Evolutionary conservation across 2,888 invertebrate genomes (phyloP), one percentile per base, ranked within the genome.

Genomic region (Idaea dimidiata): DNA sequence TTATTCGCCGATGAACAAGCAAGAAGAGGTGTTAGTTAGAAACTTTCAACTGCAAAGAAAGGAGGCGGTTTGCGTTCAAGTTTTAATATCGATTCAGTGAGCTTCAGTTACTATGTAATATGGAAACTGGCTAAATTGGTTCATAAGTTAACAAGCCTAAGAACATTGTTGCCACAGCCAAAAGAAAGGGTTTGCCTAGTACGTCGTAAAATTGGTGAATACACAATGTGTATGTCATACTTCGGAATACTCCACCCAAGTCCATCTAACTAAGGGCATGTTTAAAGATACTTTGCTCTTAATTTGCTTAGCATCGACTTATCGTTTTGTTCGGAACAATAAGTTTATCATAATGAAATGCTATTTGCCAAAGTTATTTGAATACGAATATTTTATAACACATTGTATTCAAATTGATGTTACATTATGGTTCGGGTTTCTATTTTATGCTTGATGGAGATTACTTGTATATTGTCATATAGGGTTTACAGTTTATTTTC

Each of bases 181-280:
- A 82, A 83, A 77, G 78, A 79, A 79, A 77, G 80, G 80, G 79
- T 82, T 82, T 14, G 43, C 14, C 14, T 83, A 83, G 79, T 78
- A 75, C 79, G 76, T 75, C 77, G 78, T 87, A 86, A 86, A 83
- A 75, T 72, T 73, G 73, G 76, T 76, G 78, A 81, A 79, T 82
- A 81, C 76, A 82, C 79, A 82, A 80, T 75, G 70, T 70, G 70
- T 73, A 18, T 69, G 18, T 17, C 18, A 18, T 56, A 56, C 17
- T 18, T 56, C 72, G 72, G 77, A 72, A 72, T 74, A 73, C 75
- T 72, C 80, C 74, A 74, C 72, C 80, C 74, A 66, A 66, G 76
- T 43, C 3, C 71, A 75, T 76, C n/a, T n/a, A 82, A 83, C 80
- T 82, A 77, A 81, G 74, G 66, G 71, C 64, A 64, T 60, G 60